phyloP scores from a whole-genome alignment of 2,797 vertebrate genomes.

The Odontamblyopus rebecca region DNA sequence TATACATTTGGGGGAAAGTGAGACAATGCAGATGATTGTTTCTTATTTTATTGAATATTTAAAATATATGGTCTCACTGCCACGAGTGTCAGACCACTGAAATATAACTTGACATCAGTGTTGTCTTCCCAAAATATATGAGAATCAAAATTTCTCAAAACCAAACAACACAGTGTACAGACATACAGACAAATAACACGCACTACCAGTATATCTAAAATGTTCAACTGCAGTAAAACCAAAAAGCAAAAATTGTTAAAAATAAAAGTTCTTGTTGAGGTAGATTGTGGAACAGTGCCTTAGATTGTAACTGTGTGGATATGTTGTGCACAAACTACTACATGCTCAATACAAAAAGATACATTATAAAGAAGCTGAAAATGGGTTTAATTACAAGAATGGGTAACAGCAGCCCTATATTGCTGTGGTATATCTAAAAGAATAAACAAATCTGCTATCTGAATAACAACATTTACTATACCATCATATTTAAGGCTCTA shows the following conservation, averaged over 20 bases:
- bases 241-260: conserved; percentile 6
- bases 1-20: conserved; percentile 5
- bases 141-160: conserved; percentile 1
- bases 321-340: conserved; percentile 33
- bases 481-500: background rate
- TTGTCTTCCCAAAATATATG: conserved; percentile 13
- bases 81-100: conserved; percentile 20
- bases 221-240: conserved; percentile 19
- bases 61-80: conserved; percentile 10
- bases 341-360: conserved; percentile 32
- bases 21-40: conserved; percentile 20
- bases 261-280: conserved; percentile 24
- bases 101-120: conserved; percentile 6
- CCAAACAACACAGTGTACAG: conserved; percentile 1
- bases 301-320: conserved; percentile 65
- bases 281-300: conserved; percentile 72
- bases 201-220: background rate
- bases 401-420: too few relatives aligned
- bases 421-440: background rate
- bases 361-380: background rate
- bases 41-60: conserved; percentile 32
- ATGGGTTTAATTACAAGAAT: conserved; percentile 13
- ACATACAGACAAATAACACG: background rate
- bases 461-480: background rate
- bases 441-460: background rate